Base-by-base conservation (phyloP, 2,888 invertebrate species). In the Phorcus lineatus region DNA sequence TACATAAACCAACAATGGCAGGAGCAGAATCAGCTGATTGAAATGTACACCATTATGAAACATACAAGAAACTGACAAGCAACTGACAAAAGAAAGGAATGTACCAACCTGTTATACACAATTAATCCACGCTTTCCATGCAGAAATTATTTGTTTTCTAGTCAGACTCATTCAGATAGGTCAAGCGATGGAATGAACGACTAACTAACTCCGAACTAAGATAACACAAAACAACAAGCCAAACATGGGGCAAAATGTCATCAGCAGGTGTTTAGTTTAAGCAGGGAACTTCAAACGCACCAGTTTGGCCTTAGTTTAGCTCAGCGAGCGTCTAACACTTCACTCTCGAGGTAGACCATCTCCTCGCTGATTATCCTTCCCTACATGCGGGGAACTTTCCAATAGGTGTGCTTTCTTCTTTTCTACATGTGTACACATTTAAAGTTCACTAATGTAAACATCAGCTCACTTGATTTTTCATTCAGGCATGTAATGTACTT, bases 181-280 rank as follows among this genome's bases (percentile, higher is more conserved):
- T 70, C 70, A 70, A 70, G 36, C 17, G 70, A 70, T 31, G 19
- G 70, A 40, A 70, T 36, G 28, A 36, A n/a, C 70, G 19, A 40
- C 36, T 36, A 40, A 40, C 40, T n/a, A 19, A 36, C 40, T 40
- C 70, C 40, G 19, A 36, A 36, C 70, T 70, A 70, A 70, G 70
- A 70, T 70, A 70, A 70, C 70, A 70, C 70, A 70, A 70, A 70
- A 70, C 70, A 70, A 40, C 70, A 70, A 70, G 70, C 36, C 70
- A 70, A 70, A 70, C 70, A 70, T 40, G 19, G 70, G 40, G 31
- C 31, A 19, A 70, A 70, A 70, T 70, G 70, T 70, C 70, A 70
- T 70, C 70, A 70, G 70, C 28, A 57, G 16, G 36, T 70, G 70
- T 70, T 70, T 70, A 36, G 70, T 70, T 70, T 70, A 36, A 70